Percentiles rank a stretch among this genome's conserved stretches.
Evolutionary conservation across 1,140 invertebrate genomes (phyloP).

Genomic region (Brachionus koreanus): DNA sequence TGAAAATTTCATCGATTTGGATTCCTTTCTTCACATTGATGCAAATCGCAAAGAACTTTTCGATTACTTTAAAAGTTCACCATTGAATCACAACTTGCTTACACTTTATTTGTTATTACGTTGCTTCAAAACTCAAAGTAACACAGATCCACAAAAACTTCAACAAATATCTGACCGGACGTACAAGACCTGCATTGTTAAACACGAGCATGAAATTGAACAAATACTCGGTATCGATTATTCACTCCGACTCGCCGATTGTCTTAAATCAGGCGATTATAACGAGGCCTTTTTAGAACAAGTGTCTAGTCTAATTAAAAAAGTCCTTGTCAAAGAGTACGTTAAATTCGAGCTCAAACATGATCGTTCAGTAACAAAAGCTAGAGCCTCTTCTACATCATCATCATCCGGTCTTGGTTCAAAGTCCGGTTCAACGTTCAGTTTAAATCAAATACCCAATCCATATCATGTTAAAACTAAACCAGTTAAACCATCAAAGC

Average conservation of each 20-base stretch:
- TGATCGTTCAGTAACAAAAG: not conserved
- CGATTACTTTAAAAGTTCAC: not conserved
- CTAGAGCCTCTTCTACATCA: not conserved
- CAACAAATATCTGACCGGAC: not conserved
- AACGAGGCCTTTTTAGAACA: not conserved
- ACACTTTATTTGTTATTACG: not conserved
- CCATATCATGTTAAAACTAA: slow-evolving; percentile 6
- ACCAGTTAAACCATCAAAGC: not conserved
- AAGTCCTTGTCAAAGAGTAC: not conserved
- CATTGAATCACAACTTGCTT: not conserved
- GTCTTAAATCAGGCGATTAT: not conserved
- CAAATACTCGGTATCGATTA: not conserved
- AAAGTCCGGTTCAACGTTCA: not conserved
- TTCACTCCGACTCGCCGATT: not conserved
- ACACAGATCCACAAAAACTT: not conserved
- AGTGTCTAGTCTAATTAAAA: not conserved
- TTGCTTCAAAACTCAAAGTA: slow-evolving; percentile 11
- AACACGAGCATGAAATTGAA: not conserved
- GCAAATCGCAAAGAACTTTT: not conserved
- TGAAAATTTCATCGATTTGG: not conserved
- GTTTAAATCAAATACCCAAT: not conserved
- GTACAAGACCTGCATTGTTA: not conserved
- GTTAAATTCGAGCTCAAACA: not conserved
- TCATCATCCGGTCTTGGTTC: not conserved
- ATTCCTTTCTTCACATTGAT: not conserved